Evolutionary conservation across 2,797 vertebrate species (phyloP).

Genomic region (Typhlichthys eigenmanni): DNA sequence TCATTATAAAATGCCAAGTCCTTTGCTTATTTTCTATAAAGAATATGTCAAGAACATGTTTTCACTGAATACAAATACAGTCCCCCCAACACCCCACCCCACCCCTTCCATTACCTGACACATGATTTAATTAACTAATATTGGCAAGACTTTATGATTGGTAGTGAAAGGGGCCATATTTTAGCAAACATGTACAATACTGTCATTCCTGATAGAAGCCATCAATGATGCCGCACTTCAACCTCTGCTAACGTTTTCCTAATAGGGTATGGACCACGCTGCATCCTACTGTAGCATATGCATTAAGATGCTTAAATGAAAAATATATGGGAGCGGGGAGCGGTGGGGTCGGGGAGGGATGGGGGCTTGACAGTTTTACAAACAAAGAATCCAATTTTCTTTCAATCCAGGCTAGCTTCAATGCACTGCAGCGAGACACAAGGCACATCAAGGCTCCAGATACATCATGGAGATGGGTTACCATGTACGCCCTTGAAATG

Average conservation of each 20-base stretch:
- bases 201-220: not conserved
- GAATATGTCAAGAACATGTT: no score
- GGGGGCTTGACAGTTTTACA: no score
- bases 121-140: no score
- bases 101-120: no score
- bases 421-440: not conserved
- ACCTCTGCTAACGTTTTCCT: not conserved
- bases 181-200: not conserved
- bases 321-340: not conserved
- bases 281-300: no score
- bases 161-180: no score
- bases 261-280: not conserved
- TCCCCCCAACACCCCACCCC: no score
- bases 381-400: no score
- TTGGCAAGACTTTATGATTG: no score
- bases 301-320: not conserved
- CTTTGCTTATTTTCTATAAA: no score
- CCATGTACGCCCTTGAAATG: not conserved
- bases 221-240: not conserved
- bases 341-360: not conserved
- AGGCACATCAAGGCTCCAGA: not conserved
- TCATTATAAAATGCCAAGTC: no score
- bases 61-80: no score
- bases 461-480: not conserved
- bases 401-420: not conserved